These are phyloP conservation scores for Crypturellus undulatus DNA, from an alignment of 2,113 vertebrate species.

Conservation along the genomic window DNA sequence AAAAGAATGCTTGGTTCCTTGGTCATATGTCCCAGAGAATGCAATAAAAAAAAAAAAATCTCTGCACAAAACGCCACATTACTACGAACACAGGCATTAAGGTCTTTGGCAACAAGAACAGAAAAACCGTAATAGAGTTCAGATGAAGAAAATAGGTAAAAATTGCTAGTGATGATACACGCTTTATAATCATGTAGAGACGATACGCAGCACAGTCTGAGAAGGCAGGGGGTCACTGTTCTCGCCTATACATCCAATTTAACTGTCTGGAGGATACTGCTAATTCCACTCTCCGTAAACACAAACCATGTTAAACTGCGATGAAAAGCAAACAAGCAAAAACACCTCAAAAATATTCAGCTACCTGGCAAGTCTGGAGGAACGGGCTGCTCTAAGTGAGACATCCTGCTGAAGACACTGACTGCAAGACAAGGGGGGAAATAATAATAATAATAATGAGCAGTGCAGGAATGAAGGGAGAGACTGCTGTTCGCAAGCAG, in stretches of 20 bases:
- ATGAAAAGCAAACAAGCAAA: background rate
- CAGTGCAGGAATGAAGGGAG: conserved; percentile 60
- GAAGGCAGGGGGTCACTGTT: background rate
- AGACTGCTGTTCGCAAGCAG: conserved; percentile 66
- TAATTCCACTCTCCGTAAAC: background rate
- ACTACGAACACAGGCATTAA: background rate
- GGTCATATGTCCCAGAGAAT: background rate
- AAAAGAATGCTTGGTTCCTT: background rate
- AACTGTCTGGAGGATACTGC: background rate
- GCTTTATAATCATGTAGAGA: background rate
- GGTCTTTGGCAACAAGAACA: background rate
- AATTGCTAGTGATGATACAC: background rate
- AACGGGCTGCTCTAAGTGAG: conserved; percentile 60
- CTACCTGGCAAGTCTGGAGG: background rate
- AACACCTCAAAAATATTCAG: conserved; percentile 35
- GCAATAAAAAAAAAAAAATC: background rate
- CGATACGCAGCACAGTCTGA: background rate
- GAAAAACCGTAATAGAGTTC: background rate
- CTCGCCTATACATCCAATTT: background rate
- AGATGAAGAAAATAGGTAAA: background rate
- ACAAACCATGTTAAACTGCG: conserved; percentile 13
- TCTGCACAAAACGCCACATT: background rate
- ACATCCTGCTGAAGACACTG: conserved; percentile 48
- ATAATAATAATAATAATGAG: conserved; percentile 24
- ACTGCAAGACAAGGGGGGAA: conserved; percentile 44